Percentiles rank a stretch among this genome's conserved stretches.
These are phyloP conservation scores for Indri indri DNA, from an alignment of 2,113 vertebrate genomes.

Conservation along the genomic window DNA sequence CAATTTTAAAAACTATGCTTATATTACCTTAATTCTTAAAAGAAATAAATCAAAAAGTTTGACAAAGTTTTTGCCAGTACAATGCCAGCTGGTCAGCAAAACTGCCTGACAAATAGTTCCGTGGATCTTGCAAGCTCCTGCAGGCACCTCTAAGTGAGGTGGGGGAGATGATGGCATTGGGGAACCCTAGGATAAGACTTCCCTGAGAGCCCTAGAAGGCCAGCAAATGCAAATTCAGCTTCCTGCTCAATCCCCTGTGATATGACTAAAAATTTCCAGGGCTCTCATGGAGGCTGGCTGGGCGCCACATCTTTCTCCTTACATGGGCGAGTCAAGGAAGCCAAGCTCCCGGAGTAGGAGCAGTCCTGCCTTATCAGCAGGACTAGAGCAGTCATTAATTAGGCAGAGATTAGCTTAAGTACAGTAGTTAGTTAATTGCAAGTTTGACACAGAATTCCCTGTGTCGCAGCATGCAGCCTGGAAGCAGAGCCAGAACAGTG, in stretches of 20 bases:
- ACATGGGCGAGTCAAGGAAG: background rate
- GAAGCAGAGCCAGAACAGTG: background rate
- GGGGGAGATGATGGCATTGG: background rate
- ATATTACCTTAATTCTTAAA: background rate
- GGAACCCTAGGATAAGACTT: background rate
- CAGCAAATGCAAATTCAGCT: background rate
- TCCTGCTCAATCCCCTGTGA: background rate
- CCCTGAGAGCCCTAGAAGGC: background rate
- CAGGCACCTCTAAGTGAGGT: background rate
- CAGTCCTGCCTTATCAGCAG: slow-evolving; percentile 22
- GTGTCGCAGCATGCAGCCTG: background rate
- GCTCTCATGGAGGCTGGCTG: background rate
- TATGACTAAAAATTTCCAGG: background rate
- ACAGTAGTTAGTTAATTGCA: slow-evolving; percentile 63
- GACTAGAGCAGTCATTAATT: slow-evolving; percentile 25
- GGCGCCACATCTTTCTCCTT: background rate
- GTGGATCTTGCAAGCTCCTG: background rate
- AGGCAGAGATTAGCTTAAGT: slow-evolving; percentile 59
- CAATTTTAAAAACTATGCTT: background rate
- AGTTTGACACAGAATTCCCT: slow-evolving; percentile 18
- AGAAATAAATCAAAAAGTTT: background rate
- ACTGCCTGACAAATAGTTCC: background rate
- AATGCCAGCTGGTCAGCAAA: background rate
- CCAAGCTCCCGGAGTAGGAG: background rate
- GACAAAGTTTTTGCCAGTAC: background rate